A percentile compares a stretch with the other conserved stretches of the same genome.
Conservation (phyloP, 2,113 vertebrate species). For the Saguinus imperator region DNA sequence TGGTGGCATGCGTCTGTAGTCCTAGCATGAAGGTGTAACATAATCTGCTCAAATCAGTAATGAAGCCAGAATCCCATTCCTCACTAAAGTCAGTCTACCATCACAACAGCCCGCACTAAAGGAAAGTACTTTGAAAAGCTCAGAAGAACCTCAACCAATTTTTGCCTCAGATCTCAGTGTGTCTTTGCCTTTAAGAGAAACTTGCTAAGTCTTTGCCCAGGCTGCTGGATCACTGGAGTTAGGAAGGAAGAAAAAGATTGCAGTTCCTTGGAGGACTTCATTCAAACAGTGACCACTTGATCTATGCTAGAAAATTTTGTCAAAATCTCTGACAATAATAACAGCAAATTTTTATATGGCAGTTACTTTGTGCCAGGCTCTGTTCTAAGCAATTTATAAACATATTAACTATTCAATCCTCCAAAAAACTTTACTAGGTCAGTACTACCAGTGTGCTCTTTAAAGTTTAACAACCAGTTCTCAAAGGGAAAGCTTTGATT, state of each 20-base stretch:
- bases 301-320: background rate
- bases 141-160: background rate
- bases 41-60: background rate
- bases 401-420: background rate
- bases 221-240: background rate
- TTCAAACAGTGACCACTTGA: background rate
- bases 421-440: background rate
- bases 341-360: background rate
- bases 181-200: background rate
- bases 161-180: background rate
- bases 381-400: background rate
- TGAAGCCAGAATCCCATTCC: background rate
- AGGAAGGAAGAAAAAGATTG: background rate
- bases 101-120: background rate
- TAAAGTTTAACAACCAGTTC: background rate
- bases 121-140: background rate
- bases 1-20: no score
- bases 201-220: background rate
- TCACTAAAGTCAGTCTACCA: background rate
- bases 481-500: background rate
- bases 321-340: slow-evolving; percentile 5
- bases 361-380: background rate
- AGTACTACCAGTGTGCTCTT: background rate
- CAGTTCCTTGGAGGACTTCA: background rate
- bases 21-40: background rate